phyloP scores from a whole-genome alignment of 2,888 invertebrate species.

The Dynastes tityus region DNA sequence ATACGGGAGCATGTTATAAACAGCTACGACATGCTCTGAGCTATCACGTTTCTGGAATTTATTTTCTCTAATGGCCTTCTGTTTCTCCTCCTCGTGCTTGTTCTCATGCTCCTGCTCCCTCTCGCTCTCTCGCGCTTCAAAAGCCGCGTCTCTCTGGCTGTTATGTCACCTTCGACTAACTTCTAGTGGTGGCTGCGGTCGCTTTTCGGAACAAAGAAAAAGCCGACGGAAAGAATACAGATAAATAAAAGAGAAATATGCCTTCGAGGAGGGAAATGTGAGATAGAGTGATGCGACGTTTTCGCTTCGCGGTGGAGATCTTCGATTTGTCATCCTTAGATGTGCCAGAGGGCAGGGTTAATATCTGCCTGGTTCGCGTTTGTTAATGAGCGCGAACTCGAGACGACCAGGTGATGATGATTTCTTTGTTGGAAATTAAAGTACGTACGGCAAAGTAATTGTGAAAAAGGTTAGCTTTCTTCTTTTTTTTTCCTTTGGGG shows the following conservation, averaged over 20 bases:
- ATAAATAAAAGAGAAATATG: neutral
- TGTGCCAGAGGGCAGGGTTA: neutral
- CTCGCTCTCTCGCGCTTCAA: neutral
- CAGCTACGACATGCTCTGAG: conserved; percentile 1
- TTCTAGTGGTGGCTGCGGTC: too few species aligned
- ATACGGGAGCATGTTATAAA: neutral
- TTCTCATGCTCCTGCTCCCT: neutral
- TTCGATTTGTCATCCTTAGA: neutral
- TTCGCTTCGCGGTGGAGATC: neutral
- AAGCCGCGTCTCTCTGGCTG: neutral
- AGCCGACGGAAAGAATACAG: neutral
- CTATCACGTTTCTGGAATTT: conserved; percentile 16
- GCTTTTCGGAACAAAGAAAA: neutral
- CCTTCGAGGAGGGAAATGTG: neutral
- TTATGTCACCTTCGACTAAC: neutral
- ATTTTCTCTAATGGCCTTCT: conserved; percentile 13
- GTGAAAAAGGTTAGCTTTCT: neutral
- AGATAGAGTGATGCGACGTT: neutral
- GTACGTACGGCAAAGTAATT: neutral
- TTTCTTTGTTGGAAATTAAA: neutral
- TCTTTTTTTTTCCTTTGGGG: too few species aligned
- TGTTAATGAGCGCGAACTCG: neutral
- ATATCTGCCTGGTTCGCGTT: neutral
- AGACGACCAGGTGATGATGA: neutral
- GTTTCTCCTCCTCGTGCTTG: neutral